Conservation (phyloP, 2,113 vertebrate genomes). For the Siniperca chuatsi region DNA sequence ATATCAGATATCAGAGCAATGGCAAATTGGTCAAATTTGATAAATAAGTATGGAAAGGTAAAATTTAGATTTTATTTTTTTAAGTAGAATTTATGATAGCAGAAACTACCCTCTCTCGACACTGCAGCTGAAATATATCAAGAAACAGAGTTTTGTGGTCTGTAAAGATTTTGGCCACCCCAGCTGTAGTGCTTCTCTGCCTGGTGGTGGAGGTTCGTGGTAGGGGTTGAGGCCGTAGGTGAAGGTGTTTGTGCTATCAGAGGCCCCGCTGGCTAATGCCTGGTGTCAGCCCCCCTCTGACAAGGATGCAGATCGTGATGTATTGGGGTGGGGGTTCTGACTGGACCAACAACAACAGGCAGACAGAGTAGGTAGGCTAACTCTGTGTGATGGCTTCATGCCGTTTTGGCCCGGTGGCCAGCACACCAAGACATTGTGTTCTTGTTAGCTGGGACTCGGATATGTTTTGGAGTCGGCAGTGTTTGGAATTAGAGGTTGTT, state of each 20-base stretch:
- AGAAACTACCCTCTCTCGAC: background rate
- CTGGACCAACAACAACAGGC: constrained; percentile 72
- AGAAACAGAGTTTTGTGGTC: constrained; percentile 23
- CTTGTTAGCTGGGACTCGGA: constrained; percentile 48
- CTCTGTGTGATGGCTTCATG: constrained; percentile 85
- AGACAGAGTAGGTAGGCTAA: constrained; percentile 70
- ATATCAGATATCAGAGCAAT: background rate
- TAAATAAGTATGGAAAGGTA: background rate
- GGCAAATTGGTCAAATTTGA: background rate
- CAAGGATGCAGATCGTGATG: constrained; percentile 75
- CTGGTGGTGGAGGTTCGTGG: constrained; percentile 31
- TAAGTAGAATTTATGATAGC: background rate
- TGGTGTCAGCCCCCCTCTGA: constrained; percentile 82
- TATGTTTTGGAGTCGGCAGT: constrained; percentile 30
- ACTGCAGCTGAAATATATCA: constrained; percentile 9
- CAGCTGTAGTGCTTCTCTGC: constrained; percentile 21
- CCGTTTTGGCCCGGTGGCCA: constrained; percentile 69
- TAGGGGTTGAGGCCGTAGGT: constrained; percentile 52
- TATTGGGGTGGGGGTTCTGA: constrained; percentile 72
- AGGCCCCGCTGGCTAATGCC: constrained; percentile 73
- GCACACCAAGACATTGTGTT: constrained; percentile 49
- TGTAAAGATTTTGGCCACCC: constrained; percentile 19
- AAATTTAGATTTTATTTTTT: background rate
- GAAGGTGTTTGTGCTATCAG: constrained; percentile 76
- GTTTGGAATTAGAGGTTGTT: constrained; percentile 41